These are phyloP conservation scores for Aricia artaxerxes DNA, from an alignment of 2,888 invertebrate genomes.

Conservation along the genomic window DNA sequence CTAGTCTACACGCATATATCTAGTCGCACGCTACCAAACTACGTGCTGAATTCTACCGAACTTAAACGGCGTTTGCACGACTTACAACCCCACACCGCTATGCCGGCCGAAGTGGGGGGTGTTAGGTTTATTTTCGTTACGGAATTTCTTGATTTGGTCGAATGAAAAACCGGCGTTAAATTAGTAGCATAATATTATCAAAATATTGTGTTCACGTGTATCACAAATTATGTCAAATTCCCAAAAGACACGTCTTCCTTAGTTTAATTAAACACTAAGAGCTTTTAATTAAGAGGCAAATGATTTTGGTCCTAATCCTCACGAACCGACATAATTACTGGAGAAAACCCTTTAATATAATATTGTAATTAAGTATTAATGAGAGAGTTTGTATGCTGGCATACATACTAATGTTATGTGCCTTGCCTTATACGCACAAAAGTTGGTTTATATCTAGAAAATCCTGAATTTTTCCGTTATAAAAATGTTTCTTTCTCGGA, in stretches of 20 bases:
- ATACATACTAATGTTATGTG: background rate
- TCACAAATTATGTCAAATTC: background rate
- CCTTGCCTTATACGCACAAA: background rate
- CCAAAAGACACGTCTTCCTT: background rate
- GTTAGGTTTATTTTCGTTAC: too few species aligned
- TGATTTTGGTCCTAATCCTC: background rate
- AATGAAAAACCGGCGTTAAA: too few species aligned
- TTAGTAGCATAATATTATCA: background rate
- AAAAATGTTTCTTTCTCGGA: too few species aligned
- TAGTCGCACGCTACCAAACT: too few species aligned
- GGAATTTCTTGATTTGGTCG: too few species aligned
- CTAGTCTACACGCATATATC: too few species aligned
- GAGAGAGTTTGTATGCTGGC: background rate
- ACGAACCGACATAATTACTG: background rate
- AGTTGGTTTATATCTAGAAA: background rate
- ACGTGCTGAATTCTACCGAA: too few species aligned
- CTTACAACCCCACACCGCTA: too few species aligned
- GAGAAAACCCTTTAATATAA: conserved; percentile 1
- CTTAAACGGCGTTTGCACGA: too few species aligned
- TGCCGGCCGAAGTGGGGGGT: too few species aligned
- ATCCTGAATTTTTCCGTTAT: too few species aligned
- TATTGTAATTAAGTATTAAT: background rate
- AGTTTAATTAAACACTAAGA: background rate
- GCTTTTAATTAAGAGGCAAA: background rate
- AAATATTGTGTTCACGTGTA: too few species aligned